Base-by-base conservation (phyloP, 2,113 vertebrate genomes). In the Nesogale talazaci region DNA sequence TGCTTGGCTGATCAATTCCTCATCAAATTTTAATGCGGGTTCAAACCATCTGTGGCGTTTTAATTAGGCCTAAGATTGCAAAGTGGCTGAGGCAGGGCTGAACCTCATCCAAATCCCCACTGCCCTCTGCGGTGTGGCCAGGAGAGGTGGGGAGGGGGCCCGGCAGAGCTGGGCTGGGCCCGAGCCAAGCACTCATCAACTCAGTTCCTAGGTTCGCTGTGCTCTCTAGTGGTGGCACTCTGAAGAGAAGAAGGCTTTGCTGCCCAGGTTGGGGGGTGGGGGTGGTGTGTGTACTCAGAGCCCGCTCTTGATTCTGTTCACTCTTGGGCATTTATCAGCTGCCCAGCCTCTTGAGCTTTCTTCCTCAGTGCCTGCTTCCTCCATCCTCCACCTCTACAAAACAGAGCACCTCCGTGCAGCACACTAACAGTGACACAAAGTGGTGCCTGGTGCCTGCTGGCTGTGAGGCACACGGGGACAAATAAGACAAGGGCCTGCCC, bases 31-130 rank as follows among this genome's bases (percentile, higher is more conserved):
- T 98, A 97, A 98, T 98, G 97, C 23, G 97, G 97, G 95, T 98
- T 98, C 97, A 97, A 97, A 96, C 97, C 69, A 97, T 96, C 98
- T 98, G 97, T 97, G 96, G 97, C 38, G 97, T 98, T 98, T 98
- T 98, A 98, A 99, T 99, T 98, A 99, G 98, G 98, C 98, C 97
- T 96, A 97, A 98, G 98, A 98, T 97, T 97, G 97, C 98, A 98
- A 97, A 97, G 95, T 61, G 69, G 98, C 93, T 97, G 97, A 97
- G 97, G 96, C 96, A 96, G 88, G 94, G 95, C 95, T 96, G 81
- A 97, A 97, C 96, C 89, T 94, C 95, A 82, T 90, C 93, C 90
- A 97, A 97, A 95, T 93, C 85, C 95, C 95, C 93, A 93, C 92
- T 96, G 90, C 94, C 90, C n/a, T 16, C 59, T 12, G 90, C 31